Percentiles rank a stretch among this genome's conserved stretches.
Conservation (phyloP, 23 tunicate species). For the Pegea sp. region DNA sequence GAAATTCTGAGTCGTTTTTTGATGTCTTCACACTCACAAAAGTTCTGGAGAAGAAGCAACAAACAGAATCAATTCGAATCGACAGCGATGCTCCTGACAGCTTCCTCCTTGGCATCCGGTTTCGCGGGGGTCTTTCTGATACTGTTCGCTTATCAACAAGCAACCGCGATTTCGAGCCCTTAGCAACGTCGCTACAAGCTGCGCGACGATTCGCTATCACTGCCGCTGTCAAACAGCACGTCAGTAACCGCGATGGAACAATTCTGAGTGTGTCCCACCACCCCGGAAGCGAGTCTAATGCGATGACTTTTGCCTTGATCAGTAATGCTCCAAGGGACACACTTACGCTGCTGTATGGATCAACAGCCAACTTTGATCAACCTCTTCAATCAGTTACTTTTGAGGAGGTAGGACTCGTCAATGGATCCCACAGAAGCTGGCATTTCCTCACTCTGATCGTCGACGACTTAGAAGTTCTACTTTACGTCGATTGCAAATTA, state of each 20-base stretch:
- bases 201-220: slow-evolving; percentile 6
- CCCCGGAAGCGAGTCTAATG: neutral
- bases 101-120: slow-evolving; percentile 16
- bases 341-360: slow-evolving; percentile 10
- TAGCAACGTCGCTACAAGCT: slow-evolving; percentile 11
- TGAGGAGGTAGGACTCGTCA: neutral
- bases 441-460: slow-evolving; percentile 13
- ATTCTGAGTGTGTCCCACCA: slow-evolving; percentile 12
- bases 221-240: slow-evolving; percentile 23
- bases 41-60: neutral
- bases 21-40: slow-evolving; percentile 34
- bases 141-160: slow-evolving; percentile 6
- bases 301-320: slow-evolving; percentile 11
- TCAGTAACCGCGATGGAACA: slow-evolving; percentile 14
- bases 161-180: slow-evolving; percentile 2
- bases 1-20: no score
- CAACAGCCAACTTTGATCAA: neutral
- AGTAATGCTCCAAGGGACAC: slow-evolving; percentile 6
- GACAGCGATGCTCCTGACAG: slow-evolving; percentile 20
- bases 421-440: slow-evolving; percentile 5
- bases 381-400: neutral
- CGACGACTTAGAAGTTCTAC: slow-evolving; percentile 2
- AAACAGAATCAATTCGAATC: neutral
- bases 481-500: slow-evolving; percentile 20
- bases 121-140: slow-evolving; percentile 6